Evolutionary conservation across 2,888 invertebrate species (phyloP).

Genomic region (Lepidocyrtoides sp.): DNA sequence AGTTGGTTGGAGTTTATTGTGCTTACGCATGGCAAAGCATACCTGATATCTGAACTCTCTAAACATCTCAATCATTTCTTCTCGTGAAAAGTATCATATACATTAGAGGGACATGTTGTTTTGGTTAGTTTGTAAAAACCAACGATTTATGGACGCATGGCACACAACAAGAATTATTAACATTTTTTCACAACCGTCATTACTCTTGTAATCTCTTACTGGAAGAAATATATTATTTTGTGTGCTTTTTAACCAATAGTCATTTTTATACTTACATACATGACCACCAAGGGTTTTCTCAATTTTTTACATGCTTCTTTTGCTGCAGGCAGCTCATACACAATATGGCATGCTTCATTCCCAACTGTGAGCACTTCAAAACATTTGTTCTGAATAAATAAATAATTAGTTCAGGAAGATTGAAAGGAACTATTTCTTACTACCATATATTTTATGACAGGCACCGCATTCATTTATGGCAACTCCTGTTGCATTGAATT

Average conservation of each 20-base stretch:
- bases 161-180: constrained; percentile 39
- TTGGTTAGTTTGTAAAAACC: not conserved
- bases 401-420: not conserved
- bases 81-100: not conserved
- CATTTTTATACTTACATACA: not conserved
- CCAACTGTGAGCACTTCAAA: not conserved
- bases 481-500: too few species aligned
- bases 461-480: too few species aligned
- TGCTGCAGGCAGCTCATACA: not conserved
- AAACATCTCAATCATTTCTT: constrained; percentile 16
- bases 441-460: constrained; percentile 12
- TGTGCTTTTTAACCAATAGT: not conserved
- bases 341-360: not conserved
- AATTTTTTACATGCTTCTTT: not conserved
- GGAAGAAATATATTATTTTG: not conserved
- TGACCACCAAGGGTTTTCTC: not conserved
- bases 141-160: constrained; percentile 4
- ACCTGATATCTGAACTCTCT: constrained; percentile 28
- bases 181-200: not conserved
- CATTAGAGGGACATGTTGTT: not conserved
- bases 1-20: too few species aligned
- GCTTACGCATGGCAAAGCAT: too few species aligned
- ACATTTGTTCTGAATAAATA: constrained; percentile 42
- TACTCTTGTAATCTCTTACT: not conserved
- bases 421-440: not conserved